Conservation (phyloP, 2,888 invertebrate genomes). For the Embidobia sp. region DNA sequence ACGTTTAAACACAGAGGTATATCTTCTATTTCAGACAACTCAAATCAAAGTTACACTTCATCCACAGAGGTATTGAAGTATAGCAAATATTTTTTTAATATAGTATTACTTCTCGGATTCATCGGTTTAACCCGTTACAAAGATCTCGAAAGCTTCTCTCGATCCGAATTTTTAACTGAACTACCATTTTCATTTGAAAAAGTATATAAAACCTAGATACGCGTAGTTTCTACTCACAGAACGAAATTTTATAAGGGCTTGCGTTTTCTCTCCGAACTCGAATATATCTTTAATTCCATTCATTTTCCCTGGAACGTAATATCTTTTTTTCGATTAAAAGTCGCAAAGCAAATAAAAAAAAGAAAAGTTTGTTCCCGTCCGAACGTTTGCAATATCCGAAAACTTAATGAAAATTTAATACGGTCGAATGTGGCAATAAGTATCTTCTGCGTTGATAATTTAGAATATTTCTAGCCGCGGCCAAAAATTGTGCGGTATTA, state of each 20-base stretch:
- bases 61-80: conserved; percentile 6
- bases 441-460: background rate
- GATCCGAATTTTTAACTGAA: background rate
- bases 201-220: background rate
- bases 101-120: background rate
- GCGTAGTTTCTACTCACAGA: background rate
- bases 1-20: conserved; percentile 26
- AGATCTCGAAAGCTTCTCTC: background rate
- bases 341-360: too few relatives aligned
- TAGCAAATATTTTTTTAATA: conserved; percentile 14
- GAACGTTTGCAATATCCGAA: too few relatives aligned
- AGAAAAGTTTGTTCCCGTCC: too few relatives aligned
- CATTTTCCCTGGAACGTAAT: too few relatives aligned
- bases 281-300: conserved; percentile 15
- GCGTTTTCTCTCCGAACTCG: background rate
- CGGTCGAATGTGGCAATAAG: background rate
- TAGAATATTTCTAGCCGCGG: background rate
- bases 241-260: conserved; percentile 3
- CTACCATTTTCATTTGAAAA: background rate
- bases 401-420: background rate
- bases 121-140: too few relatives aligned
- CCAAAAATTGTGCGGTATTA: conserved; percentile 16
- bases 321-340: too few relatives aligned
- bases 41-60: conserved; percentile 11
- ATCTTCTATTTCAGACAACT: conserved; percentile 18